Percentiles rank a stretch among this genome's conserved stretches.
Conservation (phyloP, 2,113 vertebrate genomes). For the Xiphorhynchus elegans region DNA sequence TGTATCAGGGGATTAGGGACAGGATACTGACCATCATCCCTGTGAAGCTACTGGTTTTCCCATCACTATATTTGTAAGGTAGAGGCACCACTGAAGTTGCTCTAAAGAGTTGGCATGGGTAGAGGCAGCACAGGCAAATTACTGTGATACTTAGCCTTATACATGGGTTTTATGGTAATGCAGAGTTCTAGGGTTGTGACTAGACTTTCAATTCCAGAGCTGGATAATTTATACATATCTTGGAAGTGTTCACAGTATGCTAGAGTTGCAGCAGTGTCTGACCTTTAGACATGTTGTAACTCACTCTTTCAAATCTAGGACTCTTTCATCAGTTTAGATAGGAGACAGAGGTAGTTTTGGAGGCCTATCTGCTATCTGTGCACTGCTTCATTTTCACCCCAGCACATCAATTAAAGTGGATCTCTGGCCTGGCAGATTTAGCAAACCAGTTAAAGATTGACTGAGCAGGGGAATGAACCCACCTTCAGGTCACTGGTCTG, state of each 20-base stretch:
- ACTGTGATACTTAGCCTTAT: background rate
- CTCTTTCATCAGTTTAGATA: background rate
- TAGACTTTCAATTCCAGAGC: background rate
- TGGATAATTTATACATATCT: background rate
- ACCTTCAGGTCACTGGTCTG: conserved; percentile 49
- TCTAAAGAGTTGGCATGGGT: background rate
- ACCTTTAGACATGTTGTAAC: background rate
- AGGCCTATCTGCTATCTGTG: background rate
- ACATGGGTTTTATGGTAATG: accelerated
- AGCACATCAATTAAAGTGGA: background rate
- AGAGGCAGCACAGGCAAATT: background rate
- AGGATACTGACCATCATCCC: background rate
- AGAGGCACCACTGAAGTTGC: background rate
- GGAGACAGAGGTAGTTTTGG: background rate
- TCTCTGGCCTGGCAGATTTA: background rate
- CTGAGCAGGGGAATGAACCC: conserved; percentile 26
- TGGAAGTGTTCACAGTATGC: background rate
- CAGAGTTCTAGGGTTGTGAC: background rate
- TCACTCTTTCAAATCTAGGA: background rate
- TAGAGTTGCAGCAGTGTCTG: background rate
- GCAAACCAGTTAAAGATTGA: background rate
- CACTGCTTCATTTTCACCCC: background rate
- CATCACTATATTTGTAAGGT: background rate
- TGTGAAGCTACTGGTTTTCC: background rate
- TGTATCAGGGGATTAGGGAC: background rate